A percentile compares a stretch with the other conserved stretches of the same genome.
Conservation (phyloP, 1,140 invertebrate species). For the Venturia canescens region DNA sequence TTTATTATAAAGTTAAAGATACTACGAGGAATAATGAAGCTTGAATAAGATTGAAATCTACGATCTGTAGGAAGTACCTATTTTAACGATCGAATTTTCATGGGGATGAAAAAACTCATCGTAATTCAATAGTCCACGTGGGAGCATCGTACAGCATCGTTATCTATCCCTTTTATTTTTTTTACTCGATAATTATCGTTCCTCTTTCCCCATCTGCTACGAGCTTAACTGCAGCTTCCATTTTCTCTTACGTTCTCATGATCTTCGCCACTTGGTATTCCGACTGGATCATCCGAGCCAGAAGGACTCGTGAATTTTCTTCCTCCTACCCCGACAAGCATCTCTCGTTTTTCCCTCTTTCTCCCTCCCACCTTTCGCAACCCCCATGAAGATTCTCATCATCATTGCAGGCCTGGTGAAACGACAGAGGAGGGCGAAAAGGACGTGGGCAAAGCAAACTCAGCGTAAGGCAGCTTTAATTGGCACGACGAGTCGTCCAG, state of each 20-base stretch:
- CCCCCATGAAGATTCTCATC: background rate
- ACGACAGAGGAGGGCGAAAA: background rate
- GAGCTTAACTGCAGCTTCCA: background rate
- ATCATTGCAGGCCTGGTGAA: background rate
- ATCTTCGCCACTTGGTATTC: conserved; percentile 41
- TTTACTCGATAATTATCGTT: conserved; percentile 44
- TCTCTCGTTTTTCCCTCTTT: background rate
- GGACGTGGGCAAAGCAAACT: conserved; percentile 11
- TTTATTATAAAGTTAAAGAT: background rate
- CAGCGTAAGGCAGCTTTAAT: conserved; percentile 47
- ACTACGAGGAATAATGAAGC: background rate
- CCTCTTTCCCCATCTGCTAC: background rate
- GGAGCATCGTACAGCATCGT: conserved; percentile 27
- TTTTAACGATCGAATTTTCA: background rate
- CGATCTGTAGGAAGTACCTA: background rate
- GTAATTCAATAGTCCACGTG: conserved; percentile 8
- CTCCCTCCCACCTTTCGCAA: background rate
- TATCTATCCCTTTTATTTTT: conserved; percentile 13
- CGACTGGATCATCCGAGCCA: conserved; percentile 24
- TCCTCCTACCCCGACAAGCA: background rate
- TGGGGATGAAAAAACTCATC: conserved; percentile 24
- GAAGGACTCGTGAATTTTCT: conserved; percentile 21
- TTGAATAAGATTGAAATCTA: conserved; percentile 10
- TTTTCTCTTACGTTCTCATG: conserved; percentile 8
- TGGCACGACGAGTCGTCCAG: conserved; percentile 55